Conservation (phyloP, 2,797 vertebrate genomes). For the Babyrousa celebensis region DNA sequence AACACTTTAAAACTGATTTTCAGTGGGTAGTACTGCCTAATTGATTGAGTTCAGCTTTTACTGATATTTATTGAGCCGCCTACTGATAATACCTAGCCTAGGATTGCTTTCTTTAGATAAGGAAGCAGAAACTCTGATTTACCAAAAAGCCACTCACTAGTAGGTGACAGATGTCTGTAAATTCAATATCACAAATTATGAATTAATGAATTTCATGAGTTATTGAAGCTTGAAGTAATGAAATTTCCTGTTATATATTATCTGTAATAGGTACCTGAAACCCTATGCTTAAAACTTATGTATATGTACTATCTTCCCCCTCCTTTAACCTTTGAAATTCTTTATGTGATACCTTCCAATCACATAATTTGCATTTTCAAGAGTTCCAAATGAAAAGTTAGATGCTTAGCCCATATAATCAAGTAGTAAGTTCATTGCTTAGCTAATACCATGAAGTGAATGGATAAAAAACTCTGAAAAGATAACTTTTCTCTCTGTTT, state of each 20-base stretch:
- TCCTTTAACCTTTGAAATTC: not conserved
- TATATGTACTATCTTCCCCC: not conserved
- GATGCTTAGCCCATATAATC: not conserved
- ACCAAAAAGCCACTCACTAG: not conserved
- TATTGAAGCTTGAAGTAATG: constrained; percentile 21
- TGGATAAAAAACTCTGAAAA: constrained; percentile 28
- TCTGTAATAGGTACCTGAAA: not conserved
- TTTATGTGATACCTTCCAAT: not conserved
- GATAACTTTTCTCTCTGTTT: constrained; percentile 25
- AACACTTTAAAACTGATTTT: not conserved
- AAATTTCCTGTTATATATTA: not conserved
- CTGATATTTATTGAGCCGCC: not conserved
- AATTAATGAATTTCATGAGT: constrained; percentile 47
- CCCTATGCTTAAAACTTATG: constrained; percentile 30
- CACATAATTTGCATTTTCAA: constrained; percentile 34
- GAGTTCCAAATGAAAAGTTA: constrained; percentile 62
- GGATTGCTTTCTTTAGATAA: not conserved
- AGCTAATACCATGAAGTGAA: not conserved
- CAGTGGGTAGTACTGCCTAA: not conserved
- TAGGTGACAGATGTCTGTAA: constrained; percentile 13
- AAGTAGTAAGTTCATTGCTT: not conserved
- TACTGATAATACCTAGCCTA: not conserved
- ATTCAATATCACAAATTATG: constrained; percentile 11
- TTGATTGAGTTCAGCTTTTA: not conserved
- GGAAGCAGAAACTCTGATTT: not conserved